Evolutionary conservation across 37 sponge, comb jelly and placozoan genomes (phyloP), one percentile per base, ranked within the genome.

Genomic region (Theonella swinhoei): DNA sequence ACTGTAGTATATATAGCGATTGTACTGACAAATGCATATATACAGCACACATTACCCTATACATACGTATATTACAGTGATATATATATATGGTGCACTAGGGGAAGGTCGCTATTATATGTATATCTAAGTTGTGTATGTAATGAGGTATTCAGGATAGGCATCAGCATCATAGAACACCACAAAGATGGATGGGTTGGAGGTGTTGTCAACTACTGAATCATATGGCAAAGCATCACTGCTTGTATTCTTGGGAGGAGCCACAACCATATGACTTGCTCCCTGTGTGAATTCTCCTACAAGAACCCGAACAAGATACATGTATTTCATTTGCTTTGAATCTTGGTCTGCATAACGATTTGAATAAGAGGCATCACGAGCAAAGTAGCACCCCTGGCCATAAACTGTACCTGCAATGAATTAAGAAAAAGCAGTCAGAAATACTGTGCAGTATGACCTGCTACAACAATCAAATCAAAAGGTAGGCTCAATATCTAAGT

Each of bases 141-240:
- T 84, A 32, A 91, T 83, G 11, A 88, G 63, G 39, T 87, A 91
- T 31, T 86, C 91, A 47, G 92, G 92, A 47, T 91, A 91, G 17
- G 42, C 75, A 61, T 80, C 84, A 42, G 92, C 84, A 84, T 91
- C 92, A 42, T 9, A 20, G 38, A 83, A 91, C 0, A 84, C 66
- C 3, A 91, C 92, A 83, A 84, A 91, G 20, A 91, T 91, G 1
- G 29, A 5, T 59, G 92, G 88, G 69, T 74, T 83, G 20, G 54
- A 3, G 4, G 62, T 62, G 42, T 91, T 79, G 38, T 91, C 72
- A 1, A 90, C 91, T 33, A 75, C 79, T 35, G 80, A 80, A 41
- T 87, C 92, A 67, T 62, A 80, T 70, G 43, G 9, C 23, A 71
- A 34, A 29, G 32, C 24, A 39, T 28, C 38, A 34, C 75, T 39